Evolutionary conservation across 2,888 invertebrate genomes (phyloP).

Genomic region (Hirtodrosophila confusa): DNA sequence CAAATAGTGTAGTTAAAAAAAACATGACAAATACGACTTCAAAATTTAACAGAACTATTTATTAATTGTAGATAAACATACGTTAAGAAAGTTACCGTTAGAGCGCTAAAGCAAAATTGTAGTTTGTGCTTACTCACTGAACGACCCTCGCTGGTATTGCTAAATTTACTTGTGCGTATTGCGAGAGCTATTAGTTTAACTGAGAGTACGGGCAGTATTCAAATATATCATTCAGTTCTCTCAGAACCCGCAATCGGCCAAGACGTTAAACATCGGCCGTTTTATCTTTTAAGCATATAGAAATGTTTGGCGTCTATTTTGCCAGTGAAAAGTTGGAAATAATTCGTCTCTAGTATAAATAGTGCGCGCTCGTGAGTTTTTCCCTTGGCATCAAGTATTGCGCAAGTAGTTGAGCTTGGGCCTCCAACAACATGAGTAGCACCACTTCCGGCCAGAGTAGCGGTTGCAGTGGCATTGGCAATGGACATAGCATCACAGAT

Average conservation of each 20-base stretch:
- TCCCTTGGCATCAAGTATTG: conserved; percentile 45
- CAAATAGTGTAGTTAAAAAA: too few relatives aligned
- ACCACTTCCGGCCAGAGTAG: conserved; percentile 82
- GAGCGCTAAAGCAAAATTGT: background rate
- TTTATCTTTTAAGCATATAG: conserved; percentile 28
- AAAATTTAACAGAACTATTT: too few relatives aligned
- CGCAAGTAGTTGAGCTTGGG: conserved; percentile 53
- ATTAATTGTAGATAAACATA: too few relatives aligned
- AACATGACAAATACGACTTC: too few relatives aligned
- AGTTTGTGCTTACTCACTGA: background rate
- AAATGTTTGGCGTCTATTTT: conserved; percentile 71
- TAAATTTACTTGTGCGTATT: conserved; percentile 67
- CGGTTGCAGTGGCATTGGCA: conserved; percentile 59
- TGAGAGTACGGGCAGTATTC: conserved; percentile 15
- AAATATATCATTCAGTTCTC: conserved; percentile 49
- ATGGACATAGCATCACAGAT: conserved; percentile 20
- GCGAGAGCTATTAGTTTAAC: conserved; percentile 25
- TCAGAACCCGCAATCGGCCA: conserved; percentile 33
- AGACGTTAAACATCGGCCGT: conserved; percentile 31
- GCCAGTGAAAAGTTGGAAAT: conserved; percentile 63
- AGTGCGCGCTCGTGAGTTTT: conserved; percentile 26
- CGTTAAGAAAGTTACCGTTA: too few relatives aligned
- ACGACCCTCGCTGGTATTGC: conserved; percentile 32
- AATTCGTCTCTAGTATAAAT: conserved; percentile 41
- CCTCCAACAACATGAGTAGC: conserved; percentile 65